A percentile compares a stretch with the other conserved stretches of the same genome.
Conservation (phyloP, 2,113 vertebrate genomes). For the Strix aluco region DNA sequence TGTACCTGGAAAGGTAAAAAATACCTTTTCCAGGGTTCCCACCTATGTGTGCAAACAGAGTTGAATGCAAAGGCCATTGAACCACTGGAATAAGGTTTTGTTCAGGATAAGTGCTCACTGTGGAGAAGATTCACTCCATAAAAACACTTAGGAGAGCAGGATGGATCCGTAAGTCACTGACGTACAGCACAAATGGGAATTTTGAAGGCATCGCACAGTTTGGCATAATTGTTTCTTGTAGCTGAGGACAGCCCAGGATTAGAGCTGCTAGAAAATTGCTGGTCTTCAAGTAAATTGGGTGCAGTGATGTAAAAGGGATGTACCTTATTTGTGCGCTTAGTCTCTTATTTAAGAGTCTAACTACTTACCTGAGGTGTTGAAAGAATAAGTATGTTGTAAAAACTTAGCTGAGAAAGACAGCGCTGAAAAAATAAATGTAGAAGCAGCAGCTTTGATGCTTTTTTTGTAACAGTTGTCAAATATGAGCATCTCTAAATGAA, state of each 20-base stretch:
- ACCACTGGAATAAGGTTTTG: background rate
- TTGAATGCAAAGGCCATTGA: background rate
- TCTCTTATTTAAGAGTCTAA: background rate
- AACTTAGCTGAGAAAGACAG: background rate
- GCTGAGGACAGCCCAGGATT: background rate
- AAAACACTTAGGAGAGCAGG: background rate
- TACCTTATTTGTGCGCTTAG: background rate
- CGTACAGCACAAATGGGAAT: background rate
- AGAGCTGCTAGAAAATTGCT: background rate
- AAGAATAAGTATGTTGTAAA: background rate
- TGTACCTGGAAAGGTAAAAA: background rate
- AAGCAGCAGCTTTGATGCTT: background rate
- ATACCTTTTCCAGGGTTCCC: background rate
- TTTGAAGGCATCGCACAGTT: background rate
- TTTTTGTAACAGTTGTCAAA: background rate
- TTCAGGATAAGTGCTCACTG: background rate
- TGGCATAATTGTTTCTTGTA: background rate
- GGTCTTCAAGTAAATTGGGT: background rate
- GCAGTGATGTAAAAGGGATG: background rate
- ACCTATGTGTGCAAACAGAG: rapidly evolving
- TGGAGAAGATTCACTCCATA: background rate
- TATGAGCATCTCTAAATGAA: background rate
- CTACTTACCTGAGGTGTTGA: background rate
- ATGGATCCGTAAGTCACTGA: background rate
- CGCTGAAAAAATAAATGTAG: background rate